Base-by-base conservation (phyloP, 2,888 invertebrate genomes). In the Melangyna quadrimaculata region DNA sequence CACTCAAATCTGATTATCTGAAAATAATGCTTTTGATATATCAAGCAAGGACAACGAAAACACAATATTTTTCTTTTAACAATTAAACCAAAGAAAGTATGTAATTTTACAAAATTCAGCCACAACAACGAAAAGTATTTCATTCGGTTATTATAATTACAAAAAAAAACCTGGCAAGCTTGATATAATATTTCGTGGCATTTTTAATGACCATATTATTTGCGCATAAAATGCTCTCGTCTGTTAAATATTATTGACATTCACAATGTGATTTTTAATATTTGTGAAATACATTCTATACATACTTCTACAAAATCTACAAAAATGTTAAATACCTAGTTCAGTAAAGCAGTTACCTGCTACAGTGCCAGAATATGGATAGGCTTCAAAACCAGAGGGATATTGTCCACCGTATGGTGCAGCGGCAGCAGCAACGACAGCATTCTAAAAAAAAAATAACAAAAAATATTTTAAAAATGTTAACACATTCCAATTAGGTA, bases 271-370 rank as follows among this genome's bases (percentile, higher is more conserved):
- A 29, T 45, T 48, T n/a, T 61, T 32, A 65, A 65, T 45, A 32
- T 12, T 14, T 29, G 27, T 19, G 45, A 32, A 45, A 65, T 8
- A n/a, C 19, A 63, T 27, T 7, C 27, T 43, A 9, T 40, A 43
- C 32, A 65, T 48, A 65, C 45, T 19, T 29, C 65, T 65, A 65
- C 32, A 65, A 65, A 24, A 61, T 24, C 63, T 63, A 43, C 43
- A 63, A 43, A n/a, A 45, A 45, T 63, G 0, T 48, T 65, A 24
- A 65, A 71, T 75, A 82, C 82, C 57, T 75, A 80, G 40, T 19
- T 80, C 81, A 77, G 59, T 72, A 72, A 82, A 82, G 71, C 71
- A 82, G 81, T 83, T 86, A 86, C 86, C 86, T 78, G 86, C 69
- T 29, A 86, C 86, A n/a, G 72, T 70, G 45, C 86, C 78, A 65